Conservation (phyloP, 2,888 invertebrate species). For the Nephrotoma guestfalica region DNA sequence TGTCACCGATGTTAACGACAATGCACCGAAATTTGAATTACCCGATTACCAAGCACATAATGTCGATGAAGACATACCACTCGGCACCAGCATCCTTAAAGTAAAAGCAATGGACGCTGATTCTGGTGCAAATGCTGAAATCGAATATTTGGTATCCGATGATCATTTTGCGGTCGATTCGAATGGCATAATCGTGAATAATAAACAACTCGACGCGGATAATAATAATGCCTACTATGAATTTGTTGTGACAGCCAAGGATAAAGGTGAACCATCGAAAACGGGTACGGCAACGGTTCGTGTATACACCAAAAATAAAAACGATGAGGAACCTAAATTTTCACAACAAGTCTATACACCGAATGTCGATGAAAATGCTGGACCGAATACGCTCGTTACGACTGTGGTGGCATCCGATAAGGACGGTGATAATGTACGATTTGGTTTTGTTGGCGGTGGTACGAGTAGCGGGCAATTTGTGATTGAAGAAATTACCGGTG, state of each 20-base stretch:
- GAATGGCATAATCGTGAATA: conserved; percentile 83
- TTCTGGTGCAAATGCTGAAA: conserved; percentile 88
- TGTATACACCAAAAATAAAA: conserved; percentile 94
- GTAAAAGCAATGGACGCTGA: conserved; percentile 94
- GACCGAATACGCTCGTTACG: conserved; percentile 87
- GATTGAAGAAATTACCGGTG: conserved; percentile 89
- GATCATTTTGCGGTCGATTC: conserved; percentile 91
- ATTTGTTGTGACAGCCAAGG: conserved; percentile 85
- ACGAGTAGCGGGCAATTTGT: conserved; percentile 86
- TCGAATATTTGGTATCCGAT: conserved; percentile 79
- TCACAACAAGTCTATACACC: conserved; percentile 94
- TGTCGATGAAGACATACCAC: conserved; percentile 85
- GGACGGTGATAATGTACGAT: conserved; percentile 91
- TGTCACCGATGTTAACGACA: conserved; percentile 95
- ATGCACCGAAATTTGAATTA: conserved; percentile 89
- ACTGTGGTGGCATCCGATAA: conserved; percentile 95
- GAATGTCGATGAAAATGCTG: conserved; percentile 91
- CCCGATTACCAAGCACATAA: conserved; percentile 96
- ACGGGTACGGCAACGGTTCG: conserved; percentile 88
- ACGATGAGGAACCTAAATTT: conserved; percentile 94
- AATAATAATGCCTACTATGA: conserved; percentile 95
- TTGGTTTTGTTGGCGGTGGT: conserved; percentile 80
- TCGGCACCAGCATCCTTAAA: conserved; percentile 84
- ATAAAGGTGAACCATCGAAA: conserved; percentile 85
- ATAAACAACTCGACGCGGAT: conserved; percentile 87